Evolutionary conservation across 2,888 invertebrate species (phyloP).

Genomic region (Dynastes hyllus): DNA sequence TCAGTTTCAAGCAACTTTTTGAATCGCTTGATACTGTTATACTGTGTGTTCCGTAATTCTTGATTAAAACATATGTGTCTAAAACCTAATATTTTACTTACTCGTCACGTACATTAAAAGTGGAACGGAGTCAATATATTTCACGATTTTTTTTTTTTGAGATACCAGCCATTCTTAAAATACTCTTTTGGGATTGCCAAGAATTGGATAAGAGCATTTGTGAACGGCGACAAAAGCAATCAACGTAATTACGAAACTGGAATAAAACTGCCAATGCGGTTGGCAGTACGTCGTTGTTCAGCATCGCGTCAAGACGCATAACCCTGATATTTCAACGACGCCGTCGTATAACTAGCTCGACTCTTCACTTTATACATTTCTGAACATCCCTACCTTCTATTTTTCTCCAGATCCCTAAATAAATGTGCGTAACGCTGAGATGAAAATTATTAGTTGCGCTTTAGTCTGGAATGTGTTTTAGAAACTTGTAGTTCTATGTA

Average conservation of each 20-base stretch:
- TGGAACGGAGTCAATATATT: no score
- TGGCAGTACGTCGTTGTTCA: constrained; percentile 24
- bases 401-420: constrained; percentile 43
- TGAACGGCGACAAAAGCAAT: background rate
- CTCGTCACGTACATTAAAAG: no score
- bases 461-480: constrained; percentile 29
- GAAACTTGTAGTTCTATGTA: constrained; percentile 14
- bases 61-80: no score
- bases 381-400: constrained; percentile 37
- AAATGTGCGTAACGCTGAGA: constrained; percentile 40
- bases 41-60: no score
- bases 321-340: background rate
- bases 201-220: background rate
- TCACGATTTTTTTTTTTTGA: no score
- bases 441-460: constrained; percentile 32
- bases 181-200: background rate
- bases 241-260: constrained; percentile 1
- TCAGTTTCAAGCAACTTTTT: no score
- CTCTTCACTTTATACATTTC: constrained; percentile 28
- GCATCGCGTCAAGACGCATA: constrained; percentile 25
- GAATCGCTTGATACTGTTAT: no score
- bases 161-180: background rate
- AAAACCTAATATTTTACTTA: no score
- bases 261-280: constrained; percentile 7
- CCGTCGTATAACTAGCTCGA: constrained; percentile 5